phyloP scores from a whole-genome alignment of 2,797 vertebrate genomes.

The Rhinophrynus dorsalis region DNA sequence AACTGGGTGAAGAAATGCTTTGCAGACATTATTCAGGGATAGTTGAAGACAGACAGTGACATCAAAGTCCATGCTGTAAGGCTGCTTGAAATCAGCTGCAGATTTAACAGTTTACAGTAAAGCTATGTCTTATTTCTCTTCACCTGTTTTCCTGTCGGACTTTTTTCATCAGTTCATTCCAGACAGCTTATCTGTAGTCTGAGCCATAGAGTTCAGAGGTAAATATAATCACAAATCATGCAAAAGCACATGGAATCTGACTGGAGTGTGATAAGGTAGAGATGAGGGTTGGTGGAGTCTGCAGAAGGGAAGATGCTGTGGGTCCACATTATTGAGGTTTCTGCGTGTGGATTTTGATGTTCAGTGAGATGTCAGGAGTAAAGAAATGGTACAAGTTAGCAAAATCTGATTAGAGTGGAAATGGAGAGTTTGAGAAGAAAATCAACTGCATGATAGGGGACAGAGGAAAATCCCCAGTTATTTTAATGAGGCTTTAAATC shows the following conservation, averaged over 20 bases:
- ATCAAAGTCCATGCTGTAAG: conserved; percentile 33
- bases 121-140: conserved; percentile 17
- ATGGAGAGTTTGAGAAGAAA: too few relatives aligned
- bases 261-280: too few relatives aligned
- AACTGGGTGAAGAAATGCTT: conserved; percentile 35
- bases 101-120: conserved; percentile 19
- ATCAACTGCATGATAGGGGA: too few relatives aligned
- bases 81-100: conserved; percentile 27
- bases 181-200: conserved; percentile 16
- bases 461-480: too few relatives aligned
- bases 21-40: conserved; percentile 55
- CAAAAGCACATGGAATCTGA: conserved; percentile 11
- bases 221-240: conserved; percentile 13
- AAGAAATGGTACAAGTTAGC: too few relatives aligned
- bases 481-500: too few relatives aligned
- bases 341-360: too few relatives aligned
- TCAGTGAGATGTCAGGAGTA: too few relatives aligned
- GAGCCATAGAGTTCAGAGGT: conserved; percentile 23
- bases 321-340: too few relatives aligned
- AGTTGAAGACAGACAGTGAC: conserved; percentile 41
- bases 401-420: too few relatives aligned
- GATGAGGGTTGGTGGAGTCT: too few relatives aligned
- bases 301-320: too few relatives aligned
- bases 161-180: conserved; percentile 34
- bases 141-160: conserved; percentile 38